Evolutionary conservation across 2,113 vertebrate genomes (phyloP).

Genomic region (Capreolus pygargus): DNA sequence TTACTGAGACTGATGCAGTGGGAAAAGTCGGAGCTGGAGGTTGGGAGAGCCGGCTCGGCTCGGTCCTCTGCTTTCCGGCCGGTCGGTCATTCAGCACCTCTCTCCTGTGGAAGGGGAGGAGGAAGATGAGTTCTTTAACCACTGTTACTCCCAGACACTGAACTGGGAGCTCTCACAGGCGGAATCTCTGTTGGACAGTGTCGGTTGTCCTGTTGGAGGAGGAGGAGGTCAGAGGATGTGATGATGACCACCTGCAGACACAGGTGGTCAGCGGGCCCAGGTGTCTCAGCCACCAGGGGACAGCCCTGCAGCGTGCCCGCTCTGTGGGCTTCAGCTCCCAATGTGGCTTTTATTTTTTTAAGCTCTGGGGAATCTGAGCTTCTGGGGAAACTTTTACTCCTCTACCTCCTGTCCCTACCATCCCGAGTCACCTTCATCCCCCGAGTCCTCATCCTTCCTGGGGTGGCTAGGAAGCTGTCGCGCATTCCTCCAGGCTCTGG

Average conservation of each 20-base stretch:
- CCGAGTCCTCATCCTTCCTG: not conserved
- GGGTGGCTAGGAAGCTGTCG: not conserved
- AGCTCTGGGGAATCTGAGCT: not conserved
- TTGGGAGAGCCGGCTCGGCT: not conserved
- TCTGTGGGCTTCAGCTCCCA: not conserved
- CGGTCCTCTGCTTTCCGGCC: rapidly evolving
- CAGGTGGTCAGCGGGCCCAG: not conserved
- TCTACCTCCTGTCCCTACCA: not conserved
- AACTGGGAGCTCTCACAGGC: not conserved
- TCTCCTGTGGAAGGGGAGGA: rapidly evolving
- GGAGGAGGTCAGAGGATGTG: not conserved
- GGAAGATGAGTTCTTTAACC: rapidly evolving
- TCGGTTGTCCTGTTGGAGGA: no score
- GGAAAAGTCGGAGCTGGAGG: not conserved
- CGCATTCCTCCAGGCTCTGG: not conserved
- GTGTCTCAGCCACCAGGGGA: not conserved
- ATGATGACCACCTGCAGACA: not conserved
- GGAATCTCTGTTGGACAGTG: not conserved
- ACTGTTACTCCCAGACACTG: not conserved
- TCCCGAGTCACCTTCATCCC: not conserved
- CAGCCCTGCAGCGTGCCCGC: not conserved
- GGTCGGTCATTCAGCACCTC: rapidly evolving
- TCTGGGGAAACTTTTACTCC: not conserved
- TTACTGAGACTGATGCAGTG: rapidly evolving
- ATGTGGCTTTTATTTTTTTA: not conserved